Percentiles rank a stretch among this genome's conserved stretches.
Conservation (phyloP, 2,113 vertebrate species). For the Ia io region DNA sequence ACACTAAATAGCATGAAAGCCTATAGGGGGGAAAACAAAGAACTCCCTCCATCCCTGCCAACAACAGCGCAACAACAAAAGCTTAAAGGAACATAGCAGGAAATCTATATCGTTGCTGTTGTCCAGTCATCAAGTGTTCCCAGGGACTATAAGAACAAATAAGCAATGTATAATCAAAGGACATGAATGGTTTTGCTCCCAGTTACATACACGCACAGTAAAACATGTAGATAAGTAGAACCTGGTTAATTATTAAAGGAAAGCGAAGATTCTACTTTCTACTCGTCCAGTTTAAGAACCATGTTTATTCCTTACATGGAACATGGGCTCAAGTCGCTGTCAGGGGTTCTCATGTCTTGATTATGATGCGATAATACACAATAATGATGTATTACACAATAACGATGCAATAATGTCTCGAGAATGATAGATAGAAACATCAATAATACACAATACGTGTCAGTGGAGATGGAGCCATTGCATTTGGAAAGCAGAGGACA, state of each 20-base stretch:
- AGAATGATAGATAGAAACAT: not conserved
- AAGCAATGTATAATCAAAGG: not conserved
- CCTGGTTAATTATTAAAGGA: not conserved
- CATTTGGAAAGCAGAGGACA: not conserved
- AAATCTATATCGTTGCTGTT: not conserved
- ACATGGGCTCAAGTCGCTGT: not conserved
- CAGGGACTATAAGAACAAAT: not conserved
- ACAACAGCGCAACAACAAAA: not conserved
- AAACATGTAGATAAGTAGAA: not conserved
- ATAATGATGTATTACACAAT: not conserved
- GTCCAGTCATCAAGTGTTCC: not conserved
- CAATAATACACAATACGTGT: not conserved
- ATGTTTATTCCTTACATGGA: not conserved
- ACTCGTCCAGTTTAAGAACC: not conserved
- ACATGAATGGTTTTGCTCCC: not conserved
- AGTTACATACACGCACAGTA: not conserved
- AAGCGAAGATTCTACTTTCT: not conserved
- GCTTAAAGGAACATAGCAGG: not conserved
- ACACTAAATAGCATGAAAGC: not conserved
- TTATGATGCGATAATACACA: not conserved
- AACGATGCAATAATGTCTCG: no score
- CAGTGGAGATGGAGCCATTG: not conserved
- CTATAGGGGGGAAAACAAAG: not conserved
- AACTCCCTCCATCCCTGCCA: not conserved
- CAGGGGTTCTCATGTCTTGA: not conserved